Conservation (phyloP, 1,140 invertebrate genomes). For the Bombus difficillimus region DNA sequence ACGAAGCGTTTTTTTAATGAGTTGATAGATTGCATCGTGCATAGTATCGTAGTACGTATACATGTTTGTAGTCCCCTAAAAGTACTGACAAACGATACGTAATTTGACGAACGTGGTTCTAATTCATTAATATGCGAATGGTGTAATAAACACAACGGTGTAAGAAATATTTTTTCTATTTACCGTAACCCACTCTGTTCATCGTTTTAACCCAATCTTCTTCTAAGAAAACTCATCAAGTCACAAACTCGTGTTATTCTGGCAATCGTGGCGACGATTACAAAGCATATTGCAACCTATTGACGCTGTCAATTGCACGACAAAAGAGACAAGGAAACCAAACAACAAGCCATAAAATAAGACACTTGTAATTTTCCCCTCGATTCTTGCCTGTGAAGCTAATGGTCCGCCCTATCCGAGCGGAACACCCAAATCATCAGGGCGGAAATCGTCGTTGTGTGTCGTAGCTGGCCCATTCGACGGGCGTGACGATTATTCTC, state of each 20-base stretch:
- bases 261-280: background rate
- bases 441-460: conserved; percentile 60
- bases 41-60: no score
- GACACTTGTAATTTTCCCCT: conserved; percentile 25
- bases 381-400: background rate
- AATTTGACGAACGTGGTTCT: no score
- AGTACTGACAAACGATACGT: no score
- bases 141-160: no score
- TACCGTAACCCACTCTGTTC: no score
- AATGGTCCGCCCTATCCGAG: conserved; percentile 7
- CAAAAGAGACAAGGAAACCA: background rate
- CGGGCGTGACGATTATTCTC: conserved; percentile 62
- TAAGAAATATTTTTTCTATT: no score
- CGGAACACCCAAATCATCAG: conserved; percentile 31
- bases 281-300: background rate
- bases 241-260: background rate
- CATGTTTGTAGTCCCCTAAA: no score
- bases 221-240: background rate
- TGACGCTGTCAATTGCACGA: background rate
- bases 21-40: no score
- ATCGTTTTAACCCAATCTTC: background rate
- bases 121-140: no score
- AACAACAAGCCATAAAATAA: background rate
- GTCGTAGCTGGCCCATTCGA: conserved; percentile 64
- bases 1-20: no score